Evolutionary conservation across 1,140 invertebrate genomes (phyloP).

Genomic region (Asobara japonica): DNA sequence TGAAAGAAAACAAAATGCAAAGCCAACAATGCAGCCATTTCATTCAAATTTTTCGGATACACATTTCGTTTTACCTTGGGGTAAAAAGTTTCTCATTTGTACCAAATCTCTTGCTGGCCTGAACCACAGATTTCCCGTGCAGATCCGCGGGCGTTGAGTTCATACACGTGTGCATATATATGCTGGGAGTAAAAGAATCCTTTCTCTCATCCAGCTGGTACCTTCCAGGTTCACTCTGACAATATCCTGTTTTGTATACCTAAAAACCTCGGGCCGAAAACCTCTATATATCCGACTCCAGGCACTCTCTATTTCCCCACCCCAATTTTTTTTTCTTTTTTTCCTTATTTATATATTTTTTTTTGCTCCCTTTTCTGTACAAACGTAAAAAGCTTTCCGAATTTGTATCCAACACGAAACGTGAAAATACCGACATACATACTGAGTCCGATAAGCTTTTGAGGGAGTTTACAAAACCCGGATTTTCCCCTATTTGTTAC

Average conservation of each 20-base stretch:
- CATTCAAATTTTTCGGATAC: background rate
- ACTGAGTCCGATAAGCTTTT: slow-evolving; percentile 24
- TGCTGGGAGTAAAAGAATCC: background rate
- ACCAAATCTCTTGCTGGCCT: background rate
- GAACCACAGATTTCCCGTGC: background rate
- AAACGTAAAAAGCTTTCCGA: slow-evolving; percentile 34
- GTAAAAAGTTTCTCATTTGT: background rate
- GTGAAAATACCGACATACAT: background rate
- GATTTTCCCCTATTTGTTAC: background rate
- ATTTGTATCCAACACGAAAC: slow-evolving; percentile 29
- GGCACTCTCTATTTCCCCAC: background rate
- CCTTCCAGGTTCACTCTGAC: background rate
- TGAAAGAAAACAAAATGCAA: too few species aligned
- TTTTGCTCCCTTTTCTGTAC: background rate
- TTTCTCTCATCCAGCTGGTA: background rate
- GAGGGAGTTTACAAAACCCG: background rate
- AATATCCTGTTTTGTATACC: slow-evolving; percentile 6
- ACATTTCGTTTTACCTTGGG: background rate
- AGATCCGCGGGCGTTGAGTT: background rate
- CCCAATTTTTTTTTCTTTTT: background rate
- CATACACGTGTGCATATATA: background rate
- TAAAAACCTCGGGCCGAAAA: background rate
- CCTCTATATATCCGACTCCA: background rate
- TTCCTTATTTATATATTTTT: background rate
- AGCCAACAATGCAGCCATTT: too few species aligned